Percentiles rank a stretch among this genome's conserved stretches.
Conservation (phyloP, 2,797 vertebrate species). For the Heterohyrax brucei region DNA sequence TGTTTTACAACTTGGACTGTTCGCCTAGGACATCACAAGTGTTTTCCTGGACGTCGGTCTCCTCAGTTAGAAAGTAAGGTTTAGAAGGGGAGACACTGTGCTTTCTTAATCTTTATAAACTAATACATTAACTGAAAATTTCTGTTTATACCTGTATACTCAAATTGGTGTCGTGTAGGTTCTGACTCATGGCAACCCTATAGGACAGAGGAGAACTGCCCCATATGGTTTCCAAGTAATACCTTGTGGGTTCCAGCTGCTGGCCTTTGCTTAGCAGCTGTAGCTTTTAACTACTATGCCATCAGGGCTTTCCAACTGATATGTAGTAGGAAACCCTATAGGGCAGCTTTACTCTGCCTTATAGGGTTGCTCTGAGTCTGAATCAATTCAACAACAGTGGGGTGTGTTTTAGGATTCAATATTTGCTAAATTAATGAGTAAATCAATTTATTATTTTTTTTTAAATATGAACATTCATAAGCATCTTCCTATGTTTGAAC, state of each 20-base stretch:
- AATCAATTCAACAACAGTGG: no score
- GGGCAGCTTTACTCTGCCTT: no score
- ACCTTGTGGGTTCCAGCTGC: no score
- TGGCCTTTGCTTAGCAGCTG: no score
- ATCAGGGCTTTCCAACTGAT: no score
- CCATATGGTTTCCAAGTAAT: no score
- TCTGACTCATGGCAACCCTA: no score
- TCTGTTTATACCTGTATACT: not conserved
- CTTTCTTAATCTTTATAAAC: conserved; percentile 30
- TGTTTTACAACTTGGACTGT: not conserved
- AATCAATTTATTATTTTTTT: not conserved
- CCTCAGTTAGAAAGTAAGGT: conserved; percentile 37
- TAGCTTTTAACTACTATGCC: no score
- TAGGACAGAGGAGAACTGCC: no score
- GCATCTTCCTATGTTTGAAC: not conserved
- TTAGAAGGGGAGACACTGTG: not conserved
- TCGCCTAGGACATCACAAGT: not conserved
- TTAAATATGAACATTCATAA: not conserved
- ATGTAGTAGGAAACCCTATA: no score
- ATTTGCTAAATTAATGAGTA: conserved; percentile 38
- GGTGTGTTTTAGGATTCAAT: not conserved
- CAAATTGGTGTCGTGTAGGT: no score
- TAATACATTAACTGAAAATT: not conserved
- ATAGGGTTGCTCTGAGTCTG: no score
- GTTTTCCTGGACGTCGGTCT: not conserved